Evolutionary conservation across 2,113 vertebrate genomes (phyloP).

Genomic region (Platysteira castanea): DNA sequence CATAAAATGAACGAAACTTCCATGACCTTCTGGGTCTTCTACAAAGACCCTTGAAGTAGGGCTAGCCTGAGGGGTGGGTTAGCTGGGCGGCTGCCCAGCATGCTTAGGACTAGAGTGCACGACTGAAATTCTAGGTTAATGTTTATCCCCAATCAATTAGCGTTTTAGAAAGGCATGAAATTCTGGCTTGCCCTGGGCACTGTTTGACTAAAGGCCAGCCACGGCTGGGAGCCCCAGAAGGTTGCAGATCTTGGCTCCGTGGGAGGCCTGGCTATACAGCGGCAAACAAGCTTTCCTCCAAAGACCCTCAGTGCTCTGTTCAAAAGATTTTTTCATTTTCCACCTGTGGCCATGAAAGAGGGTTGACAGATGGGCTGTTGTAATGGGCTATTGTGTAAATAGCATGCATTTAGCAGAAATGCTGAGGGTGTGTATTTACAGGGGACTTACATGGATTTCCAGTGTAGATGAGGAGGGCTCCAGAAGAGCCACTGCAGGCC

Average conservation of each 20-base stretch:
- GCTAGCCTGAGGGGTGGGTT: constrained; percentile 16
- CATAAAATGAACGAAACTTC: not conserved
- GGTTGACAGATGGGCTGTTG: constrained; percentile 54
- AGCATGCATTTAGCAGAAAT: constrained; percentile 37
- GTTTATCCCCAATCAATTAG: constrained; percentile 67
- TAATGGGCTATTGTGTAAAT: constrained; percentile 51
- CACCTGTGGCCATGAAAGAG: constrained; percentile 56
- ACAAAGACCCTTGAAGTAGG: not conserved
- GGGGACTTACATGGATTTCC: constrained; percentile 15
- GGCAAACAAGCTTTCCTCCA: constrained; percentile 40
- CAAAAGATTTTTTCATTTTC: constrained; percentile 60
- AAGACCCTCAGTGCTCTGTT: constrained; percentile 23
- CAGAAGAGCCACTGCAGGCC: not conserved
- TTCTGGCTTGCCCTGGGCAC: constrained; percentile 52
- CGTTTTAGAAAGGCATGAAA: constrained; percentile 61
- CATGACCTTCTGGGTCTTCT: not conserved
- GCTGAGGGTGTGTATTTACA: constrained; percentile 38
- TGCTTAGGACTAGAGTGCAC: not conserved
- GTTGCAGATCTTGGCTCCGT: constrained; percentile 37
- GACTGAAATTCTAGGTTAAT: constrained; percentile 56
- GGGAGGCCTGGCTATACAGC: constrained; percentile 15
- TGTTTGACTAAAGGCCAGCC: constrained; percentile 55
- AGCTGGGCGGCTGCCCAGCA: not conserved
- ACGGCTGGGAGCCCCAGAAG: constrained; percentile 30
- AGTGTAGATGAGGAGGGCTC: not conserved